Conservation (phyloP, 1,140 invertebrate species). For the Drosophila seguyi region DNA sequence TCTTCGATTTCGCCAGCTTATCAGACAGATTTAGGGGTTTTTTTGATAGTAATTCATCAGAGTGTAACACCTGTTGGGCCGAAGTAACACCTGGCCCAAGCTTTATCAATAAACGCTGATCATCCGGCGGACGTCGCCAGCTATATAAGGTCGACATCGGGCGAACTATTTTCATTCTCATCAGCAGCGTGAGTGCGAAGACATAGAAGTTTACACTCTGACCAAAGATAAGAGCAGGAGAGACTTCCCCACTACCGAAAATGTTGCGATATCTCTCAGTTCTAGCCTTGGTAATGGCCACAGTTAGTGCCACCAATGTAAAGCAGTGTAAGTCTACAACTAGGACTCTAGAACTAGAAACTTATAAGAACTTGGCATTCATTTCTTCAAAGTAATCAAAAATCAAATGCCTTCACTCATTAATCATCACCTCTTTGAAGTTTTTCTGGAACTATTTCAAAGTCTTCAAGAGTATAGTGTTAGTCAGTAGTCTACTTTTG, state of each 20-base stretch:
- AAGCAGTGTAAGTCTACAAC: slow-evolving; percentile 64
- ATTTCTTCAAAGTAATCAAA: neutral
- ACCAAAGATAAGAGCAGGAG: slow-evolving; percentile 2
- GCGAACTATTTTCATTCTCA: slow-evolving; percentile 57
- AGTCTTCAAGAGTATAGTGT: neutral
- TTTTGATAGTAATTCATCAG: neutral
- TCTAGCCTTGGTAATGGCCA: slow-evolving; percentile 17
- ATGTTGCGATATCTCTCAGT: slow-evolving; percentile 55
- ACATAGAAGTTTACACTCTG: neutral
- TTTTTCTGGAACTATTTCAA: slow-evolving; percentile 2
- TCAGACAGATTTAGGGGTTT: slow-evolving; percentile 41
- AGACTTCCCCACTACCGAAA: slow-evolving; percentile 6
- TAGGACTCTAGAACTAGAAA: neutral
- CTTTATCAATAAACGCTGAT: slow-evolving; percentile 56
- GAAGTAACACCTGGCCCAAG: slow-evolving; percentile 59
- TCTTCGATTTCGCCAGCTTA: slow-evolving; percentile 25
- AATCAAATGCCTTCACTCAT: neutral
- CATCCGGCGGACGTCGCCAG: slow-evolving; percentile 33
- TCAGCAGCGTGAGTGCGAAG: slow-evolving; percentile 27
- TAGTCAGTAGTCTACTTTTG: slow-evolving; percentile 54
- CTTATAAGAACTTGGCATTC: neutral
- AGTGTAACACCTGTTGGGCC: slow-evolving; percentile 52
- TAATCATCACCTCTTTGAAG: neutral
- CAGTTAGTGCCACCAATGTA: slow-evolving; percentile 38
- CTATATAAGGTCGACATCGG: slow-evolving; percentile 59